phyloP scores from a whole-genome alignment of 2,888 invertebrate genomes.

The Ischnura elegans region DNA sequence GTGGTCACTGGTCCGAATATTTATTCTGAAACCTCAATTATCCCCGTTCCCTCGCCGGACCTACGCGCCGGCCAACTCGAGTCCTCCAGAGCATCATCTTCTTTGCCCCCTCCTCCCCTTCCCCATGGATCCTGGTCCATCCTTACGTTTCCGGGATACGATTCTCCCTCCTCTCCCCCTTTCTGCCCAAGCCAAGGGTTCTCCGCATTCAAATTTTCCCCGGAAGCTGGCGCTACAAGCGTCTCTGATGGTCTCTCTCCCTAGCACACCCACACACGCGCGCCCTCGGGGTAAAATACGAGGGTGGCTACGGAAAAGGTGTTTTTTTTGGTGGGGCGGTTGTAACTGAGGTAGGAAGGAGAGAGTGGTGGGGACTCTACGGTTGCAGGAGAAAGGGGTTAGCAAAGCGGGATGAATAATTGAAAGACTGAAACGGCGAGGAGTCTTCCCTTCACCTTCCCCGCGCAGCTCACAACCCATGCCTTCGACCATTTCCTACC shows the following conservation, averaged over 20 bases:
- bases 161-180: slow-evolving; percentile 69
- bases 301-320: neutral
- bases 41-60: slow-evolving; percentile 55
- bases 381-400: slow-evolving; percentile 69
- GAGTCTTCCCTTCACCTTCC: slow-evolving; percentile 66
- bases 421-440: slow-evolving; percentile 70
- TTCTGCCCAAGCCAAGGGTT: slow-evolving; percentile 29
- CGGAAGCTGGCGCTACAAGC: slow-evolving; percentile 70
- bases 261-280: slow-evolving; percentile 72
- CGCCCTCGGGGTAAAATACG: slow-evolving; percentile 68
- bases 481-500: too few relatives aligned
- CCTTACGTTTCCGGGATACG: slow-evolving; percentile 67
- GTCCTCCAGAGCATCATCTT: neutral
- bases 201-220: slow-evolving; percentile 67
- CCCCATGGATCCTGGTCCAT: slow-evolving; percentile 69
- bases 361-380: slow-evolving; percentile 67
- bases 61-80: neutral
- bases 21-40: slow-evolving; percentile 66
- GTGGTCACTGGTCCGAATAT: slow-evolving; percentile 62
- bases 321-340: neutral
- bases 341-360: slow-evolving; percentile 68
- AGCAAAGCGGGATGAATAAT: slow-evolving; percentile 67
- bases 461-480: neutral
- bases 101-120: neutral
- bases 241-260: slow-evolving; percentile 59